Evolutionary conservation across 2,113 vertebrate species (phyloP).

Genomic region (Gymnogyps californianus): DNA sequence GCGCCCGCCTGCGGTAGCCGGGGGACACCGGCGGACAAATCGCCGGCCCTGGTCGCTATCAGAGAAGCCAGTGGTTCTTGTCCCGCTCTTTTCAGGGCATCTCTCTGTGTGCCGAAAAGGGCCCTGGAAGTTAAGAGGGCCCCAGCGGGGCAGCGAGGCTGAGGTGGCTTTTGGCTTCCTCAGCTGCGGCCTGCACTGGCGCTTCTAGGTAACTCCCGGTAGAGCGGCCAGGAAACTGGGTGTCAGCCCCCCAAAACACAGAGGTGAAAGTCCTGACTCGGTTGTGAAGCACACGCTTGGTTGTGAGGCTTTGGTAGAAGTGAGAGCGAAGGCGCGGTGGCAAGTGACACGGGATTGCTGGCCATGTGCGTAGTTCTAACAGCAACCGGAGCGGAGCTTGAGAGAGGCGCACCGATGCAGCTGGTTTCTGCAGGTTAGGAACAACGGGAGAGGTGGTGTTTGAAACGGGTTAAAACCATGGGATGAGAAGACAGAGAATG

Average conservation of each 20-base stretch:
- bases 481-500: not conserved
- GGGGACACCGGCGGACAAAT: not conserved
- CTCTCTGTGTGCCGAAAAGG: no score
- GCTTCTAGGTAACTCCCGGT: no score
- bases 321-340: rapidly evolving
- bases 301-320: not conserved
- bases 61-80: no score
- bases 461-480: not conserved
- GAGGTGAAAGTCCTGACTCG: not conserved
- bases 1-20: no score
- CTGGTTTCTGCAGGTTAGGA: no score
- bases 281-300: not conserved
- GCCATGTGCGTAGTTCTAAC: rapidly evolving
- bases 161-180: not conserved
- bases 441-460: rapidly evolving
- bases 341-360: rapidly evolving
- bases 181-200: not conserved
- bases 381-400: not conserved
- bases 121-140: no score
- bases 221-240: not conserved
- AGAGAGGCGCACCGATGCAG: rapidly evolving
- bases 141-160: not conserved
- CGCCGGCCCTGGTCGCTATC: not conserved
- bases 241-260: not conserved
- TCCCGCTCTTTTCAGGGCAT: not conserved